A percentile compares a stretch with the other conserved stretches of the same genome.
Conservation (phyloP, 2,113 vertebrate genomes). For the Eidolon helvum region DNA sequence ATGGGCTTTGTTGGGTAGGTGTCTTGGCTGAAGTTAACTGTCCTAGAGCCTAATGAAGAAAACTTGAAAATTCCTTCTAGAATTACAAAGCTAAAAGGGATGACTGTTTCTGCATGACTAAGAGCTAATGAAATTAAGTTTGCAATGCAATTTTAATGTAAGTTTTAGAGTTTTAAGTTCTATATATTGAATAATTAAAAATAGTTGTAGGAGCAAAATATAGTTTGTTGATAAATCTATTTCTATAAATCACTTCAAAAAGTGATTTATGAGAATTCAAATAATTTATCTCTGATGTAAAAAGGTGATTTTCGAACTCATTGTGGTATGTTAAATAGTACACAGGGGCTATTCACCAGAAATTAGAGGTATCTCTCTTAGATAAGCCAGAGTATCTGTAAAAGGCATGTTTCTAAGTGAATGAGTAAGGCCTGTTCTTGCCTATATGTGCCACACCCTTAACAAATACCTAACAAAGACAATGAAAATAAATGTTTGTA, state of each 20-base stretch:
- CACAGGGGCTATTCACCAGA: not conserved
- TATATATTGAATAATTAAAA: not conserved
- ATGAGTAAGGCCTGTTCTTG: not conserved
- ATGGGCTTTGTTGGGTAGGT: not conserved
- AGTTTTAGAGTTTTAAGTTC: not conserved
- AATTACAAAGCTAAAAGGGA: not conserved
- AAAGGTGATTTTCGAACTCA: not conserved
- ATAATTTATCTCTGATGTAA: not conserved
- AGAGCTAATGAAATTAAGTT: not conserved
- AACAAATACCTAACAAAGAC: not conserved
- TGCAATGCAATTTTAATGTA: not conserved
- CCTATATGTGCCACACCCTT: not conserved
- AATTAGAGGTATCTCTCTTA: not conserved
- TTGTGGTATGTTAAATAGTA: not conserved
- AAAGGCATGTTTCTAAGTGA: not conserved
- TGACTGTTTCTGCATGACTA: not conserved
- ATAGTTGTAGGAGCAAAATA: not conserved
- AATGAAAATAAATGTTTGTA: not conserved
- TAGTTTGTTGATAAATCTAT: not conserved
- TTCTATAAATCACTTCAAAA: not conserved
- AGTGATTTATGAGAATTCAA: not conserved
- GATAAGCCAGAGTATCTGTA: not conserved
- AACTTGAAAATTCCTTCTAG: not conserved
- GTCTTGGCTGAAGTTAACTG: not conserved
- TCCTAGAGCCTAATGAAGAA: not conserved